Percentiles rank a stretch among this genome's conserved stretches.
These are phyloP conservation scores for Murina feae DNA, from an alignment of 2,113 vertebrate genomes.

Conservation along the genomic window DNA sequence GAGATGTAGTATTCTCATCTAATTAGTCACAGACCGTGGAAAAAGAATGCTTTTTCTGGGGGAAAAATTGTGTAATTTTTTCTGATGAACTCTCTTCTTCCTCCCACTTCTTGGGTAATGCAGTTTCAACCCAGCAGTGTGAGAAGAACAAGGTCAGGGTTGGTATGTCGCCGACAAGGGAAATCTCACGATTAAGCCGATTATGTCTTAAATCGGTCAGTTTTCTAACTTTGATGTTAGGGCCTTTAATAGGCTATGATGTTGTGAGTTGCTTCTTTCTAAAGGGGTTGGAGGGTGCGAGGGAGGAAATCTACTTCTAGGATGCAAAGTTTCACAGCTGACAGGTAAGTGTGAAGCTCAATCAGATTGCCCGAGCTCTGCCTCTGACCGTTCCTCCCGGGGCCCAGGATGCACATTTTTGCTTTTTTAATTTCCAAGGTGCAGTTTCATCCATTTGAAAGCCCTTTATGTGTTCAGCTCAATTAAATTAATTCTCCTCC, in stretches of 20 bases:
- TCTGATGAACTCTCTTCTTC: not conserved
- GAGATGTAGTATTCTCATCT: not conserved
- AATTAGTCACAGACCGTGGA: not conserved
- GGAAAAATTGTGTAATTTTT: not conserved
- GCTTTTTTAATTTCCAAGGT: not conserved
- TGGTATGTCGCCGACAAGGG: not conserved
- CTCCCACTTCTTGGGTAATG: not conserved
- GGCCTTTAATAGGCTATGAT: not conserved
- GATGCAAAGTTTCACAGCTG: not conserved
- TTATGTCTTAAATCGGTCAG: not conserved
- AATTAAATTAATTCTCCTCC: slow-evolving; percentile 35
- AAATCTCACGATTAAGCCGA: not conserved
- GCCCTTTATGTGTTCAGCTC: slow-evolving; percentile 31
- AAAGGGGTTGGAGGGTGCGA: not conserved
- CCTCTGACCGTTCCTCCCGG: not conserved
- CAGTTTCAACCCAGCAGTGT: not conserved
- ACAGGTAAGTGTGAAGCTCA: not conserved
- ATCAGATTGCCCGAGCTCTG: not conserved
- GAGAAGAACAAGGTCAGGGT: not conserved
- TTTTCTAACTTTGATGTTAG: slow-evolving; percentile 30
- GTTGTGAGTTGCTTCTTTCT: slow-evolving; percentile 15
- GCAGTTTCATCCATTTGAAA: slow-evolving; percentile 6
- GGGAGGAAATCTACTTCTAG: not conserved
- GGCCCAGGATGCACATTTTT: not conserved
- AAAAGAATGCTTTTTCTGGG: not conserved